Evolutionary conservation across 2,888 invertebrate genomes (phyloP), one percentile per base, ranked within the genome.

Genomic region (Meandrusa payeni): DNA sequence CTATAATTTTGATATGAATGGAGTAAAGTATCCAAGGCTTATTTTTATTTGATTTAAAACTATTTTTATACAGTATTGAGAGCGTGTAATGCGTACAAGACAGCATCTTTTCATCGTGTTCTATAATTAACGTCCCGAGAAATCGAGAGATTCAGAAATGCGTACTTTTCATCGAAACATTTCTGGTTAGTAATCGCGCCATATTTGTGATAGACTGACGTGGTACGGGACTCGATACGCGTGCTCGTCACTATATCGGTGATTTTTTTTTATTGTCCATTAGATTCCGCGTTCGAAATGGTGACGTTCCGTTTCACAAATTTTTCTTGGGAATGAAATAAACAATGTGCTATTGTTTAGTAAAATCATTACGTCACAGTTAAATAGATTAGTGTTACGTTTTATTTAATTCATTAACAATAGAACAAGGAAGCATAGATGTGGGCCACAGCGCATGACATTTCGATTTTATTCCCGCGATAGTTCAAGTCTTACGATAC

Each of bases 161-260:
- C 23, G 22, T 26, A 32, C 7, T 33, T 44, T 39, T 32, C 23
- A 33, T 44, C 27, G 32, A 68, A 46, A 62, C 67, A 70, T 65
- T 70, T 76, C 76, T 75, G 68, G 63, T 66, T 75, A 80, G 79
- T 81, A 62, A 62, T 61, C 77, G 76, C 63, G 71, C 44, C 63
- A 55, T 64, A 65, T 57, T 64, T 69, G 71, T 57, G 64, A 59
- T 55, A 57, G 69, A 59, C 72, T 74, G 76, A 76, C 78, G 62
- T 50, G 65, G 61, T 64, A 61, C 78, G 69, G 81, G 81, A 76
- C 80, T 79, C 76, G 41, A 48, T 46, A 50, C 56, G 52, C 50
- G 80, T 51, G 79, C 80, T 80, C 75, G 69, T 57, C 44, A 48
- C 50, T 52, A 46, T 47, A 51, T 61, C 67, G 79, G 79, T 80